Conservation (phyloP, 1,140 invertebrate species). For the Brachionus rotundiformis region DNA sequence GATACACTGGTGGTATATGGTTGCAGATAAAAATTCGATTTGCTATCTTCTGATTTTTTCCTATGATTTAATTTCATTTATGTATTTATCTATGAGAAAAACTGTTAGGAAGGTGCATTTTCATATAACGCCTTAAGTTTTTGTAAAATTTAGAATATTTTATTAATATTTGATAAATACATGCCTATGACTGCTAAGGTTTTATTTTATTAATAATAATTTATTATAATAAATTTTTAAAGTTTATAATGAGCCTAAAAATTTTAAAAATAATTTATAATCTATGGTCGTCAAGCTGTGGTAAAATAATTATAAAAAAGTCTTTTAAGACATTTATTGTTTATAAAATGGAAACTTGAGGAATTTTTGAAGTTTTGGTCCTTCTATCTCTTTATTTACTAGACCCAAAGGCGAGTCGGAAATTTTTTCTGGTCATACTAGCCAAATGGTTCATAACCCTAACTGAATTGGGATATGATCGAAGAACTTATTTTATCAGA, state of each 20-base stretch:
- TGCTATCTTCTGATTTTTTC: not conserved
- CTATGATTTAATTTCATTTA: conserved; percentile 14
- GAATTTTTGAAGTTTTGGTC: too few relatives aligned
- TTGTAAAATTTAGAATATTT: not conserved
- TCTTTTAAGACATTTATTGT: too few relatives aligned
- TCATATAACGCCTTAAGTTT: not conserved
- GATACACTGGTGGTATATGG: not conserved
- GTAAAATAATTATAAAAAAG: too few relatives aligned
- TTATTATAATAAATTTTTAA: not conserved
- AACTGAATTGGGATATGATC: too few relatives aligned
- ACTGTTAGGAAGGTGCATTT: not conserved
- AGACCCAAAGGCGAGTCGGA: too few relatives aligned
- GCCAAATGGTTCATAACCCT: too few relatives aligned
- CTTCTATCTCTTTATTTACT: too few relatives aligned
- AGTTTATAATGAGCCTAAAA: not conserved
- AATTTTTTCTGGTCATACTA: too few relatives aligned
- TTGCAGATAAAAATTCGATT: not conserved
- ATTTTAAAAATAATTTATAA: not conserved
- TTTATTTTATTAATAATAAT: not conserved
- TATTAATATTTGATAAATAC: not conserved
- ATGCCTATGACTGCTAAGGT: not conserved
- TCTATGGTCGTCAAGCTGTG: not conserved
- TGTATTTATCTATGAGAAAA: not conserved
- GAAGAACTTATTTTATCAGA: too few relatives aligned
- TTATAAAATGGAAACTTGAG: too few relatives aligned